phyloP scores from a whole-genome alignment of 64 coral and sea anemone species.

The Actinia tenebrosa region DNA sequence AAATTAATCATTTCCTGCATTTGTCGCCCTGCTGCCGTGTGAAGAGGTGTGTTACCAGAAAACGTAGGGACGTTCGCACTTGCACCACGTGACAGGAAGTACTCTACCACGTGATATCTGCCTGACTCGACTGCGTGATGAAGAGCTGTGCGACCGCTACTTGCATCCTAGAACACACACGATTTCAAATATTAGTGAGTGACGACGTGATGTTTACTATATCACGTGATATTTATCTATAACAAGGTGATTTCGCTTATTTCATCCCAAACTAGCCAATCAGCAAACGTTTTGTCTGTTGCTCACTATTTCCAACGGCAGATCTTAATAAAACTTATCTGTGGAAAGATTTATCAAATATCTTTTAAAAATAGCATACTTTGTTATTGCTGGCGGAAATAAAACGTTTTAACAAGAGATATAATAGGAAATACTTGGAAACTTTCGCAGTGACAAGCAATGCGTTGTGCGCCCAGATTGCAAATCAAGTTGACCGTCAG shows the following conservation, averaged over 20 bases:
- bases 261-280: no score
- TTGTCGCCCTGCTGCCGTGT: constrained; percentile 75
- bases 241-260: no score
- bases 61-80: constrained; percentile 71
- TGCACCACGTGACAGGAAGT: constrained; percentile 64
- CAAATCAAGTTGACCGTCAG: neutral
- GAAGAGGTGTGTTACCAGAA: constrained; percentile 90
- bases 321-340: no score
- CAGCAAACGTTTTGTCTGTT: no score
- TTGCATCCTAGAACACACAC: constrained; percentile 53
- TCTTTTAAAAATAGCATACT: no score
- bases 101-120: constrained; percentile 65
- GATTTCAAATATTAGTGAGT: neutral
- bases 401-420: no score
- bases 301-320: no score
- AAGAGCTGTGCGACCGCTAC: constrained; percentile 81
- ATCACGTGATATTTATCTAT: neutral
- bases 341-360: no score
- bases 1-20: constrained; percentile 87
- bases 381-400: no score
- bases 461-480: no score
- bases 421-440: no score
- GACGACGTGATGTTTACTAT: neutral
- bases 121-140: constrained; percentile 93
- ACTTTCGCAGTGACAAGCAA: no score